Percentiles rank a stretch among this genome's conserved stretches.
These are phyloP conservation scores for Melitaea athalia DNA, from an alignment of 2,888 invertebrate genomes.

Conservation along the genomic window DNA sequence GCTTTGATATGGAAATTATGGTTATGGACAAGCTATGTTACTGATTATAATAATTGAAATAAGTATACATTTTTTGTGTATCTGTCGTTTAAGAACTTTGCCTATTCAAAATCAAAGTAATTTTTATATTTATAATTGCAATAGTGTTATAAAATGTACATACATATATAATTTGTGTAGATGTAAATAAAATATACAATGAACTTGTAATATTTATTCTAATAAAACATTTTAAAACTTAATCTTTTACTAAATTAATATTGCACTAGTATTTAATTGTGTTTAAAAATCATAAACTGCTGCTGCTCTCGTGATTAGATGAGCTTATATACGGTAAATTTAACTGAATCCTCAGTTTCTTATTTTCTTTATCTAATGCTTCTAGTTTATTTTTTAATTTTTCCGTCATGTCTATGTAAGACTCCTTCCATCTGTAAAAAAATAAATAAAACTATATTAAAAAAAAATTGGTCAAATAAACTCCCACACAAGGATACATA, in stretches of 20 bases:
- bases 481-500: not conserved
- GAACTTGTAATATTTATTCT: slow-evolving; percentile 3
- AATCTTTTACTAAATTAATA: slow-evolving; percentile 48
- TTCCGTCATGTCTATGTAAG: slow-evolving; percentile 83
- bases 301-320: slow-evolving; percentile 46
- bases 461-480: not conserved
- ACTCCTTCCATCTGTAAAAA: slow-evolving; percentile 82
- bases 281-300: slow-evolving; percentile 47
- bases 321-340: slow-evolving; percentile 54
- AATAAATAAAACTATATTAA: not conserved
- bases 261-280: slow-evolving; percentile 51
- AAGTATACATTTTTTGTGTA: no score
- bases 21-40: no score
- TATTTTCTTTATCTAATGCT: slow-evolving; percentile 80
- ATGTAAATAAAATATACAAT: not conserved
- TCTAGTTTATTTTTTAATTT: slow-evolving; percentile 83
- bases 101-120: no score
- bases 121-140: no score
- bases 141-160: not conserved
- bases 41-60: no score
- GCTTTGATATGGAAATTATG: no score
- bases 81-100: no score
- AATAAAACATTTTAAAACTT: slow-evolving; percentile 16
- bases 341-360: slow-evolving; percentile 67
- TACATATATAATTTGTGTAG: not conserved